Evolutionary conservation across 2,888 invertebrate genomes (phyloP), one percentile per base, ranked within the genome.

Genomic region (Nymphalis polychloros): DNA sequence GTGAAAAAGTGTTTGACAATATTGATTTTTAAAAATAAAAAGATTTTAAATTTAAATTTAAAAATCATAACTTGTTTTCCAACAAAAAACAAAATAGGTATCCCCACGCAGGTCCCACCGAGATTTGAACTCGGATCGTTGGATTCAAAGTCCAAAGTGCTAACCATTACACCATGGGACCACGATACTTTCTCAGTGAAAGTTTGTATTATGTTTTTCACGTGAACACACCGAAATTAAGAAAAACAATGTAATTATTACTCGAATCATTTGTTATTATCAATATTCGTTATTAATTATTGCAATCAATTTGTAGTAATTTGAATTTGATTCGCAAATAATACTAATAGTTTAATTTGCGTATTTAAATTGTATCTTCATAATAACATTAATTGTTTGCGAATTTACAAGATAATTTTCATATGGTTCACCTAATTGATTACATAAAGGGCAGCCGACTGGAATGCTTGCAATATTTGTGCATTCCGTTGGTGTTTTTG

Each of bases 111-210:
- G 95, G 95, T 95, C 92, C 95, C 95, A 95, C 95, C 95, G 95
- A 95, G 95, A 95, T 94, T 95, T 95, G 95, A 95, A 95, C 95
- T 95, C 95, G 94, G 95, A 95, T 95, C 95, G 94, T 94, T 95
- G 95, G 95, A 95, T 95, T 95, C 95, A 95, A 93, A 95, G 95
- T 95, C 95, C 95, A 95, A 94, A 95, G 95, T 95, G 95, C 95
- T 95, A 94, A 95, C 95, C 95, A 93, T 95, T 95, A 95, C 94
- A 94, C 94, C 94, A 94, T 94, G 94, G 94, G 92, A 94, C 94
- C 94, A 75, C 41, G 27, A 53, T 1, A 17, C 6, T 19, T 7
- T 1, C 0, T 0, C 1, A 0, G 0, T 17, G 31, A 60, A 65
- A 60, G 20, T 53, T 17, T 19, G 7, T 19, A 20, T 60, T 20